These are phyloP conservation scores for Macrotrachela quadricornifera DNA, from an alignment of 1,140 invertebrate species.

Conservation along the genomic window DNA sequence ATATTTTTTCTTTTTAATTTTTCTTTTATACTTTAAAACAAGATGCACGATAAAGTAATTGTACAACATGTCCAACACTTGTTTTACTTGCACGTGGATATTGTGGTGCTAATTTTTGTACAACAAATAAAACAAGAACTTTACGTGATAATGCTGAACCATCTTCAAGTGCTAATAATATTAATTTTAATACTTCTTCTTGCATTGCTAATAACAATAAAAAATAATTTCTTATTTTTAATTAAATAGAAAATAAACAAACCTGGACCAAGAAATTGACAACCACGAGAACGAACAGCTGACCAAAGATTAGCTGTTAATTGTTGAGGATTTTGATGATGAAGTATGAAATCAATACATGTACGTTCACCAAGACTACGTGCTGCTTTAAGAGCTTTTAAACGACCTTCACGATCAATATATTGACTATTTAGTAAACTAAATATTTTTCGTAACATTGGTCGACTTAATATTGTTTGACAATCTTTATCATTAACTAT, in stretches of 20 bases:
- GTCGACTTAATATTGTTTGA: no score
- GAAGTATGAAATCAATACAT: conserved; percentile 75
- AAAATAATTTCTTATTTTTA: conserved; percentile 4
- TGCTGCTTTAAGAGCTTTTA: no score
- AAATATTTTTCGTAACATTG: no score
- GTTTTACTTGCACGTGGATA: conserved; percentile 96
- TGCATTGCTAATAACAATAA: conserved; percentile 56
- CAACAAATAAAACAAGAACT: conserved; percentile 93
- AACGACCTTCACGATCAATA: no score
- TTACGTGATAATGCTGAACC: conserved; percentile 87
- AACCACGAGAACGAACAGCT: conserved; percentile 77
- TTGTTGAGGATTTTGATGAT: conserved; percentile 77
- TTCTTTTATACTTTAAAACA: conserved; percentile 64
- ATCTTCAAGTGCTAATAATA: conserved; percentile 75
- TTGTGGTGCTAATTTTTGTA: conserved; percentile 73
- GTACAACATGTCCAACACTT: conserved; percentile 92
- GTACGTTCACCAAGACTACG: conserved; percentile 58
- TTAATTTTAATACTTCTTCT: conserved; percentile 82
- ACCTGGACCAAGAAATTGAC: conserved; percentile 91
- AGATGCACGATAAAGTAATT: conserved; percentile 81
- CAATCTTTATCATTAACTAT: no score
- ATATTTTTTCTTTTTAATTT: neutral
- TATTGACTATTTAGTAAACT: no score
- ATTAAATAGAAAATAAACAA: conserved; percentile 10
- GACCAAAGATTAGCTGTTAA: conserved; percentile 83